Evolutionary conservation across 2,113 vertebrate species (phyloP).

Genomic region (Anarrhichthys ocellatus): DNA sequence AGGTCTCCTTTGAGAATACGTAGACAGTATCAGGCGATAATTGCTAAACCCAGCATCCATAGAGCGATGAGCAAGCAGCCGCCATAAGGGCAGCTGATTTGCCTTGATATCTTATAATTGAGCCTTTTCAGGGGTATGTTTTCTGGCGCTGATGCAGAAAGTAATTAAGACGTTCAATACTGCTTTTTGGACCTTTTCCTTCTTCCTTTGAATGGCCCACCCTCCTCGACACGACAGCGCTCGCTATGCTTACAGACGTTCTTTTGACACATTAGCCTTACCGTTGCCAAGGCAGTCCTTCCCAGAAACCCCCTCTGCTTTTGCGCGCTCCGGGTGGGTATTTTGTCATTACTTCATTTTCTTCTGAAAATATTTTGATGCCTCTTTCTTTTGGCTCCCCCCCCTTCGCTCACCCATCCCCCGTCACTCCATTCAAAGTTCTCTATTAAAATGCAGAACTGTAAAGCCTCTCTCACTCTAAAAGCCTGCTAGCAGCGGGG

Average conservation of each 20-base stretch:
- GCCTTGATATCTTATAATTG: conserved; percentile 77
- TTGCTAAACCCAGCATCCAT: conserved; percentile 75
- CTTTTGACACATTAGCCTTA: conserved; percentile 79
- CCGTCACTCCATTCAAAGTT: conserved; percentile 79
- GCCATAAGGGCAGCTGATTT: conserved; percentile 76
- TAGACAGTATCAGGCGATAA: conserved; percentile 71
- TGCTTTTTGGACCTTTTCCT: conserved; percentile 79
- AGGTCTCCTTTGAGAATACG: conserved; percentile 65
- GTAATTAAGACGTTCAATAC: conserved; percentile 80
- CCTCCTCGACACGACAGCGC: conserved; percentile 74
- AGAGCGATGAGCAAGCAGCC: conserved; percentile 66
- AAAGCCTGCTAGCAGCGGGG: conserved; percentile 82
- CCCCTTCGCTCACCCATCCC: conserved; percentile 55
- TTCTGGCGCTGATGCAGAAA: conserved; percentile 74
- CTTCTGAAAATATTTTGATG: conserved; percentile 83
- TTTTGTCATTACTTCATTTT: conserved; percentile 82
- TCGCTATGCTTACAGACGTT: conserved; percentile 70
- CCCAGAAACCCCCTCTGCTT: conserved; percentile 70
- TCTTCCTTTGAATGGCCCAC: conserved; percentile 70
- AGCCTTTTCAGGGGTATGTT: conserved; percentile 78
- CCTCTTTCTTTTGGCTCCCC: conserved; percentile 66
- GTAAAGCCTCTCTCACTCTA: conserved; percentile 79
- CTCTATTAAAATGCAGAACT: conserved; percentile 83
- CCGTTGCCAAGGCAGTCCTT: conserved; percentile 68
- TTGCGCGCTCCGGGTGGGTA: conserved; percentile 73